Base-by-base conservation (phyloP, 2,797 vertebrate species). In the Cynopterus sphinx region DNA sequence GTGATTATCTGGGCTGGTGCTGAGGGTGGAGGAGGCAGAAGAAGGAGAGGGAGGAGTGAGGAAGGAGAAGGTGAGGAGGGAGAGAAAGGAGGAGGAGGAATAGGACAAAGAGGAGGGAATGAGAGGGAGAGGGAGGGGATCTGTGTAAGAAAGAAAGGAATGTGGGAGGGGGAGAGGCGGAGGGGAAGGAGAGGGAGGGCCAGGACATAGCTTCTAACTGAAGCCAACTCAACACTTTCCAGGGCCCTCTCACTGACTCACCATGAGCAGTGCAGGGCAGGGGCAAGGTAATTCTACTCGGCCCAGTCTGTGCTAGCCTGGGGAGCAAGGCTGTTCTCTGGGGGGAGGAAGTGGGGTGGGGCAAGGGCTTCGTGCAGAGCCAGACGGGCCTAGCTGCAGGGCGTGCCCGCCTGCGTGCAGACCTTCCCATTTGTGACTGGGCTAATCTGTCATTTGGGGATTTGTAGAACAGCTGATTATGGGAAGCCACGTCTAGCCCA, bases 361-460 rank as follows among this genome's bases (percentile, higher is more conserved):
- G 4, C 24, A 3, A 63, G 5, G 10, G 22, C 21, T 1, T 3
- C 10, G 7, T 11, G 28, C 13, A 43, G 17, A 26, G 9, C 26
- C 24, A 41, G 63, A 13, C 24, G 51, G 65, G 63, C 75, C 28
- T 2, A 31, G 77, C 31, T 39, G 21, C 33, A 57, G 61, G 55
- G 15, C 3, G 49, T 36, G 24, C 36, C 83, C 26, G 41, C n/a
- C 83, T n/a, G 41, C n/a, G 43, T 63, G 39, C 16, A n/a, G 36
- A 53, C 5, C 9, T 31, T 43, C 9, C 73, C 41, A 3, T 31
- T 31, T 73, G 67, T 41, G 26, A 65, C 13, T 57, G 57, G 41
- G 33, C 61, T 74, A 57, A 73, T 57, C n/a, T 79, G 21, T 41
- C 57, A 7, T n/a, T 59, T 67, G 57, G 49, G 33, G 57, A 46